Evolutionary conservation across 2,888 invertebrate species (phyloP).

Genomic region (Zhuqinia jingwanae): DNA sequence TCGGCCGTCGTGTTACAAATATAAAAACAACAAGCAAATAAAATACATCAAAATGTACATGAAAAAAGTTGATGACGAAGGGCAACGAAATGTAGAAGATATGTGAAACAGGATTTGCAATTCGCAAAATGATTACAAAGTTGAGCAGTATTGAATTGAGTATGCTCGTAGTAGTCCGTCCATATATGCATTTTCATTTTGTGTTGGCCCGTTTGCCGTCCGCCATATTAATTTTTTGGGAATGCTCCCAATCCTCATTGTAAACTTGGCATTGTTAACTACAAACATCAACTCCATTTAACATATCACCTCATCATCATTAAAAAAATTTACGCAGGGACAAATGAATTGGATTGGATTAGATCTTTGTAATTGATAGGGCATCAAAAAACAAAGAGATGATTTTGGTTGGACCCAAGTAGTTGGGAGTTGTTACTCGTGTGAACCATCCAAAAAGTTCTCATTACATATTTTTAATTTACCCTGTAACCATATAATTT

Average conservation of each 20-base stretch:
- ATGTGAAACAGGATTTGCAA: constrained; percentile 34
- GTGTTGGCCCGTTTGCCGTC: neutral
- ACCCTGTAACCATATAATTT: neutral
- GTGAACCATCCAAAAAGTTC: too few species aligned
- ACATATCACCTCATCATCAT: neutral
- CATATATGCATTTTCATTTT: neutral
- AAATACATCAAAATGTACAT: too few species aligned
- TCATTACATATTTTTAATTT: too few species aligned
- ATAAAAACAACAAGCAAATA: neutral
- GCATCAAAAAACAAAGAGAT: neutral
- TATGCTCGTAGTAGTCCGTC: too few species aligned
- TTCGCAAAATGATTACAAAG: neutral
- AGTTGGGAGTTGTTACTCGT: too few species aligned
- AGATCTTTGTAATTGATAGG: neutral
- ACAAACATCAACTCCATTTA: constrained; percentile 10
- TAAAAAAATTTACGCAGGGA: neutral
- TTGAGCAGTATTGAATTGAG: constrained; percentile 3
- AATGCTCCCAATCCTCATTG: constrained; percentile 16
- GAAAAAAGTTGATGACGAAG: neutral
- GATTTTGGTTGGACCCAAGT: neutral
- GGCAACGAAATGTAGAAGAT: too few species aligned
- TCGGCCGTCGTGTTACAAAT: constrained; percentile 8
- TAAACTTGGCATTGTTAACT: constrained; percentile 44
- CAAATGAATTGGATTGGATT: constrained; percentile 20
- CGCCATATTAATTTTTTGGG: constrained; percentile 63